These are phyloP conservation scores for Leptarthrus brevirostris DNA, from an alignment of 2,888 invertebrate genomes.

Conservation along the genomic window DNA sequence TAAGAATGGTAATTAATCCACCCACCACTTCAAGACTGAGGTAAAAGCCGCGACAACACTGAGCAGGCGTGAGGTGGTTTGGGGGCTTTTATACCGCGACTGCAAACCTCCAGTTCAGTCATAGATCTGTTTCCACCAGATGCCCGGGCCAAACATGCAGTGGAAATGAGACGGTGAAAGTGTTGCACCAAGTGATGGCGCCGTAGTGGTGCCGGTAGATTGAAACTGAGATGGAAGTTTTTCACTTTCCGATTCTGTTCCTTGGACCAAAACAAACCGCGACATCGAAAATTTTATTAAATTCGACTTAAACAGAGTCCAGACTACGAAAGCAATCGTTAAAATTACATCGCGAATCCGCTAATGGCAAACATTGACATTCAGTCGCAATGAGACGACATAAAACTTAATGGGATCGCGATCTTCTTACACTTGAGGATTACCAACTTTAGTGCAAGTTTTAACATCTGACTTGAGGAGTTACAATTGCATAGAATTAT, in stretches of 20 bases:
- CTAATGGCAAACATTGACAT: slow-evolving; percentile 36
- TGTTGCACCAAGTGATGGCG: slow-evolving; percentile 22
- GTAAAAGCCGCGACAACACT: slow-evolving; percentile 60
- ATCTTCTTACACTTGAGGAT: neutral
- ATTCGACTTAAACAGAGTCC: too few species aligned
- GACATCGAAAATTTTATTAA: neutral
- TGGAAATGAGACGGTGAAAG: slow-evolving; percentile 54
- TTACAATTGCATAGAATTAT: neutral
- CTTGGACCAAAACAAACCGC: neutral
- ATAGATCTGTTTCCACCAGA: slow-evolving; percentile 51
- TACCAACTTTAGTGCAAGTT: neutral
- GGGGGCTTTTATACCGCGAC: slow-evolving; percentile 62
- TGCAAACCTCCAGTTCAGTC: slow-evolving; percentile 48
- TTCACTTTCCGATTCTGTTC: slow-evolving; percentile 9
- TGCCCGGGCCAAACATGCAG: slow-evolving; percentile 42
- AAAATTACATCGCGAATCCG: neutral
- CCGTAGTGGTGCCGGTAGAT: slow-evolving; percentile 14
- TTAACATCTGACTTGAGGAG: neutral
- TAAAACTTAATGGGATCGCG: too few species aligned
- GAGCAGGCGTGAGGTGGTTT: slow-evolving; percentile 61
- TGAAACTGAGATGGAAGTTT: too few species aligned
- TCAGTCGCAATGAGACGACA: neutral
- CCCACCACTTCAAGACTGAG: slow-evolving; percentile 38
- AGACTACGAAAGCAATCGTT: neutral
- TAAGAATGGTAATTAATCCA: slow-evolving; percentile 9